Evolutionary conservation across 2,888 invertebrate species (phyloP).

Genomic region (Pachymerium ferrugineum): DNA sequence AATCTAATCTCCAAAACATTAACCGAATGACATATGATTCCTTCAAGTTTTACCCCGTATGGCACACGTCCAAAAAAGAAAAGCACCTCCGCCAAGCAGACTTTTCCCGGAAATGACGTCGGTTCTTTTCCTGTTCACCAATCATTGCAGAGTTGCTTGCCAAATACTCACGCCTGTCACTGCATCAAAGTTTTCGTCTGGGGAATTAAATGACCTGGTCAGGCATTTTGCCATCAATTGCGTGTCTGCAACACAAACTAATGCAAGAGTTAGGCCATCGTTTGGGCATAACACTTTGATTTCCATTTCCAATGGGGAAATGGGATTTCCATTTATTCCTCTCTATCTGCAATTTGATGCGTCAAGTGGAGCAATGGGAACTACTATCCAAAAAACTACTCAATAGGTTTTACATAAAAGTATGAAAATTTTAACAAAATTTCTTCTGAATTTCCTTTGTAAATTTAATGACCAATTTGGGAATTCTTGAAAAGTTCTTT

Average conservation of each 20-base stretch:
- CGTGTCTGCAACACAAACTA: not conserved
- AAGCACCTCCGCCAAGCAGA: not conserved
- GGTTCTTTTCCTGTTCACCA: not conserved
- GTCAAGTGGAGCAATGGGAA: not conserved
- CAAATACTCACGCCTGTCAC: not conserved
- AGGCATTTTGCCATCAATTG: conserved; percentile 10
- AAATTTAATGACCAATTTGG: too few species aligned
- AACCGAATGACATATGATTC: not conserved
- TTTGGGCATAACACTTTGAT: not conserved
- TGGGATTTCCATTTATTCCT: conserved; percentile 15
- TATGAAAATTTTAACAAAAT: too few species aligned
- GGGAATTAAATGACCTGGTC: not conserved
- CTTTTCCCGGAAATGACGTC: conserved; percentile 1
- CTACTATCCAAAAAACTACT: not conserved
- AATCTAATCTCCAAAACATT: conserved; percentile 12
- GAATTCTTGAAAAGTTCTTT: too few species aligned
- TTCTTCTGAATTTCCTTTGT: too few species aligned
- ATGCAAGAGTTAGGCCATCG: not conserved
- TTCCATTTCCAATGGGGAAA: not conserved
- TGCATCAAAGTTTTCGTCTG: not conserved
- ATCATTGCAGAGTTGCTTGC: not conserved
- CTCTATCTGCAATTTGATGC: too few species aligned
- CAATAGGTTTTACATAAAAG: too few species aligned
- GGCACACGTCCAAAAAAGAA: not conserved
- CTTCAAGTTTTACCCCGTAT: not conserved